Evolutionary conservation across 2,113 vertebrate genomes (phyloP).

Genomic region (Oryzias woworae): DNA sequence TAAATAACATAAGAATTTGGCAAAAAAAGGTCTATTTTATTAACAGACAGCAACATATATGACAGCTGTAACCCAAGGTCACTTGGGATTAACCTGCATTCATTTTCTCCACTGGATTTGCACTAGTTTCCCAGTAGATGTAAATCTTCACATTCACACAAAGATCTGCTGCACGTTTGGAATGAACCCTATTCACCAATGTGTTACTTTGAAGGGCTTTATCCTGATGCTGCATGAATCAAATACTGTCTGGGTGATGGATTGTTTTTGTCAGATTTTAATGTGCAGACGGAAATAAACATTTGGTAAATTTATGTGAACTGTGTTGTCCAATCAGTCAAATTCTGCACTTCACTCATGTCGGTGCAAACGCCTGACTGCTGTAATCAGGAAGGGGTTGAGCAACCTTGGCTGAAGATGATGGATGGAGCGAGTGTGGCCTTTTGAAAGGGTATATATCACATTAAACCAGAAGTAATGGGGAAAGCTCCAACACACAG

Average conservation of each 20-base stretch:
- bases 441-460: conserved; percentile 80
- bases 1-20: too few species aligned
- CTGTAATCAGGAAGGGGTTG: conserved; percentile 67
- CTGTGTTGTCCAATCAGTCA: conserved; percentile 33
- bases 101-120: too few species aligned
- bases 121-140: too few species aligned
- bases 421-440: conserved; percentile 74
- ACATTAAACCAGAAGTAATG: conserved; percentile 80
- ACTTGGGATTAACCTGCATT: too few species aligned
- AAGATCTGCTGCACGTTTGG: background rate
- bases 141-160: background rate
- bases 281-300: conserved; percentile 17
- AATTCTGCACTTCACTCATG: conserved; percentile 42
- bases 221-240: background rate
- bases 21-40: too few species aligned
- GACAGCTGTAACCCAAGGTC: too few species aligned
- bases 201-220: conserved; percentile 2
- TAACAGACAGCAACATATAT: too few species aligned
- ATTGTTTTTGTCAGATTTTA: conserved; percentile 20
- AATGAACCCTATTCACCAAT: conserved; percentile 6
- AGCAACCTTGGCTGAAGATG: conserved; percentile 68
- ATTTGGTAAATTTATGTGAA: conserved; percentile 23
- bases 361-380: conserved; percentile 60
- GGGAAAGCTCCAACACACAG: conserved; percentile 69
- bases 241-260: conserved; percentile 7